Evolutionary conservation across 30 jellyfish, hydroid and myxozoan species (phyloP).

Genomic region (Aurelia sp.): DNA sequence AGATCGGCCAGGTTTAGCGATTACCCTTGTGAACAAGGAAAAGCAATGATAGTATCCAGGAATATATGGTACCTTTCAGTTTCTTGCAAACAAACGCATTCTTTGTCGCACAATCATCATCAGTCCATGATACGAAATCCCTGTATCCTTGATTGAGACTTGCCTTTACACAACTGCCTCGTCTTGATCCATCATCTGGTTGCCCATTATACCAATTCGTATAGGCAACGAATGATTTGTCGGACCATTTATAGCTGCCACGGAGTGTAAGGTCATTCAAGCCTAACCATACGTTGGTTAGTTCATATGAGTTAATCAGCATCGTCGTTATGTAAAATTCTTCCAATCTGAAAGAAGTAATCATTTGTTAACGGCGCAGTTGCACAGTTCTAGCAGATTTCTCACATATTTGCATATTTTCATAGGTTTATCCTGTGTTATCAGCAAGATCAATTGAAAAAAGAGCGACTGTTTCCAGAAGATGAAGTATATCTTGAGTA

Average conservation of each 20-base stretch:
- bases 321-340: slow-evolving; percentile 71
- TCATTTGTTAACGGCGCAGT: background rate
- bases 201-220: slow-evolving; percentile 95
- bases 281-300: slow-evolving; percentile 89
- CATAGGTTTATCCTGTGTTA: no score
- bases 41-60: no score
- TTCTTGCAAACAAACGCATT: slow-evolving; percentile 79
- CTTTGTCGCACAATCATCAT: slow-evolving; percentile 59
- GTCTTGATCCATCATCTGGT: slow-evolving; percentile 89
- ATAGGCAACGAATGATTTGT: slow-evolving; percentile 60
- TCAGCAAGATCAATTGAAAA: no score
- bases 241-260: slow-evolving; percentile 89
- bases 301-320: slow-evolving; percentile 58
- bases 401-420: no score
- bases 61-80: slow-evolving; percentile 62
- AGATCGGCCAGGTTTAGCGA: no score
- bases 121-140: slow-evolving; percentile 76
- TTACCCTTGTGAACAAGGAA: no score
- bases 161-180: slow-evolving; percentile 80
- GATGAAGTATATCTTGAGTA: no score
- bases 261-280: slow-evolving; percentile 59
- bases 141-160: slow-evolving; percentile 72
- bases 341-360: slow-evolving; percentile 53
- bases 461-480: no score
- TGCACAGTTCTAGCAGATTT: no score